A percentile compares a stretch with the other conserved stretches of the same genome.
Evolutionary conservation across 2,113 vertebrate genomes (phyloP).

Genomic region (Neotragus pygmaeus): DNA sequence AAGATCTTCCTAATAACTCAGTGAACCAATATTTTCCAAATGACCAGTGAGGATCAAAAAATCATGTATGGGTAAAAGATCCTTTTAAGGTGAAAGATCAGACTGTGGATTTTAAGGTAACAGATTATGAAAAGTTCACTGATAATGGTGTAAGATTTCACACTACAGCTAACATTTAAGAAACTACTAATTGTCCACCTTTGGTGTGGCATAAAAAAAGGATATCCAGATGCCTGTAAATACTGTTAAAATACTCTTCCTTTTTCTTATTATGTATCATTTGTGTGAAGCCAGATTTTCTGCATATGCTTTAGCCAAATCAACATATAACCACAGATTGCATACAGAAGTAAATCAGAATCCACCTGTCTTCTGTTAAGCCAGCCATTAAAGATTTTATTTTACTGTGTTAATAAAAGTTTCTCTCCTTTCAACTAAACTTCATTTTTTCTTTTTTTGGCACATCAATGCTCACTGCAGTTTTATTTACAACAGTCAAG

Average conservation of each 20-base stretch:
- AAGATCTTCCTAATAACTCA: not conserved
- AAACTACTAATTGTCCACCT: not conserved
- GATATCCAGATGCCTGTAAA: not conserved
- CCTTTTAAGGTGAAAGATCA: not conserved
- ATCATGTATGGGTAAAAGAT: not conserved
- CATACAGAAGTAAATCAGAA: not conserved
- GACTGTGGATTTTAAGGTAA: not conserved
- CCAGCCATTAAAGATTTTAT: not conserved
- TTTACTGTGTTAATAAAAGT: not conserved
- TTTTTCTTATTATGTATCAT: not conserved
- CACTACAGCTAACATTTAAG: not conserved
- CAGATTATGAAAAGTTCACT: not conserved
- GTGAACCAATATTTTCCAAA: not conserved
- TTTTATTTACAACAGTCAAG: no score
- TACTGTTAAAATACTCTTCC: not conserved
- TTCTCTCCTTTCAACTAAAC: not conserved
- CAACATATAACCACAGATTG: not conserved
- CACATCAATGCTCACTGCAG: no score
- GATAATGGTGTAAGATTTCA: not conserved
- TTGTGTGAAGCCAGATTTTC: not conserved
- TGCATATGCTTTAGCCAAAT: not conserved
- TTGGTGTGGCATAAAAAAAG: not conserved
- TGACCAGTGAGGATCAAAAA: not conserved
- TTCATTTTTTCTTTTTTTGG: no score
- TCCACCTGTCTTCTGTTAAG: not conserved